phyloP scores from a whole-genome alignment of 37 sponge, comb jelly and placozoan species.

The Theonella swinhoei region DNA sequence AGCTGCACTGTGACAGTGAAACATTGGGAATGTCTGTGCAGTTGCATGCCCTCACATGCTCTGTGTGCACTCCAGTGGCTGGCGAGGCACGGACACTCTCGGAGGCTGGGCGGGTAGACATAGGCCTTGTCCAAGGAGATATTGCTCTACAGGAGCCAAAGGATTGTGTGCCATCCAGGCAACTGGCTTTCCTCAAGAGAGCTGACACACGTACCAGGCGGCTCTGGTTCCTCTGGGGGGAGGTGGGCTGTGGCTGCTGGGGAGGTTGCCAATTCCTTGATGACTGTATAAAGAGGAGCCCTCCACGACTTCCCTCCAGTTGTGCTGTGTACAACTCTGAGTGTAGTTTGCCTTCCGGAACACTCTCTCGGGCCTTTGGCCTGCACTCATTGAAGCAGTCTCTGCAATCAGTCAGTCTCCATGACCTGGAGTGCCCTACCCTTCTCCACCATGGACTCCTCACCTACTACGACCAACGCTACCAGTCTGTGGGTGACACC shows the following conservation, averaged over 20 bases:
- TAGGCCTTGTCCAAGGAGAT: constrained; percentile 56
- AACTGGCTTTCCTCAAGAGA: constrained; percentile 46
- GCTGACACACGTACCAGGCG: constrained; percentile 51
- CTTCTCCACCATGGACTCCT: constrained; percentile 23
- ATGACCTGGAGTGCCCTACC: constrained; percentile 5
- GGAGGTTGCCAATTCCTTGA: constrained; percentile 69
- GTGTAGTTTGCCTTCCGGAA: not conserved
- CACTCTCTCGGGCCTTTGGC: not conserved
- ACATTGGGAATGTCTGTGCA: constrained; percentile 47
- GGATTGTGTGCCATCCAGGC: constrained; percentile 53
- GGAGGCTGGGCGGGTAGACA: constrained; percentile 36
- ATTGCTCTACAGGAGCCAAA: constrained; percentile 13
- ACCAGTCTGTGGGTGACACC: not conserved
- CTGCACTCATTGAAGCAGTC: constrained; percentile 15
- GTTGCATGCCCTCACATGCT: constrained; percentile 34
- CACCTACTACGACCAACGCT: constrained; percentile 14
- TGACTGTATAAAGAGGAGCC: not conserved
- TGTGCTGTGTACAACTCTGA: constrained; percentile 18
- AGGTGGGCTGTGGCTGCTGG: constrained; percentile 60
- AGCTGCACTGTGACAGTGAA: constrained; percentile 33
- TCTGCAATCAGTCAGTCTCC: not conserved
- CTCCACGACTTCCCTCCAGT: not conserved
- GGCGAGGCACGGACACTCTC: not conserved
- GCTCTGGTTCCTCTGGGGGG: constrained; percentile 70
- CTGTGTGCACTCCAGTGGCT: not conserved